Evolutionary conservation across 2,113 vertebrate genomes (phyloP).

Genomic region (Orientallactaga bullata): DNA sequence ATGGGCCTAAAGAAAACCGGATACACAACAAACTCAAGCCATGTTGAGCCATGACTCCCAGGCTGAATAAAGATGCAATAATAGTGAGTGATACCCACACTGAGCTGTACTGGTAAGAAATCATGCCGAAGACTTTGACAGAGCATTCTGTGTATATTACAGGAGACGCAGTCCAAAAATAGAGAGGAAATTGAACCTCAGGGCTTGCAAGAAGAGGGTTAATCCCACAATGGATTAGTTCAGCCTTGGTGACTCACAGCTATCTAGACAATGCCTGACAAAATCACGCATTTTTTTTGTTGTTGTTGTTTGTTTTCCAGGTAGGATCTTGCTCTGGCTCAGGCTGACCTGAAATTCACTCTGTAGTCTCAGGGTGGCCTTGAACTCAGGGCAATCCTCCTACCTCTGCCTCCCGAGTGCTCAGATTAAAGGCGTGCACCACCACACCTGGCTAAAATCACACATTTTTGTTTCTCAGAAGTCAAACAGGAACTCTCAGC

Average conservation of each 20-base stretch:
- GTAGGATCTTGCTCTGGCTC: too few species aligned
- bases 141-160: background rate
- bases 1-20: background rate
- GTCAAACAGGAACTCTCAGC: background rate
- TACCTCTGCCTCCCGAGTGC: too few species aligned
- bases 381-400: too few species aligned
- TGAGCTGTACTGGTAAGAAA: background rate
- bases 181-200: background rate
- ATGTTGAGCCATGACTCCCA: background rate
- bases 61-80: background rate
- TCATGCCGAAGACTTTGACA: background rate
- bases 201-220: background rate
- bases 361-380: too few species aligned
- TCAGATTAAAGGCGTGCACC: too few species aligned
- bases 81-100: background rate
- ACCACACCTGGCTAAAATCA: too few species aligned
- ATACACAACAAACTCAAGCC: background rate
- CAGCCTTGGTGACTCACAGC: background rate
- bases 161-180: background rate
- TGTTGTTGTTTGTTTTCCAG: too few species aligned
- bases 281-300: too few species aligned
- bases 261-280: background rate
- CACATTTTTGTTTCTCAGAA: background rate
- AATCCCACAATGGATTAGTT: background rate
- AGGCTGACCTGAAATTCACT: too few species aligned